Evolutionary conservation across 2,888 invertebrate genomes (phyloP).

Genomic region (Hesperia comma): DNA sequence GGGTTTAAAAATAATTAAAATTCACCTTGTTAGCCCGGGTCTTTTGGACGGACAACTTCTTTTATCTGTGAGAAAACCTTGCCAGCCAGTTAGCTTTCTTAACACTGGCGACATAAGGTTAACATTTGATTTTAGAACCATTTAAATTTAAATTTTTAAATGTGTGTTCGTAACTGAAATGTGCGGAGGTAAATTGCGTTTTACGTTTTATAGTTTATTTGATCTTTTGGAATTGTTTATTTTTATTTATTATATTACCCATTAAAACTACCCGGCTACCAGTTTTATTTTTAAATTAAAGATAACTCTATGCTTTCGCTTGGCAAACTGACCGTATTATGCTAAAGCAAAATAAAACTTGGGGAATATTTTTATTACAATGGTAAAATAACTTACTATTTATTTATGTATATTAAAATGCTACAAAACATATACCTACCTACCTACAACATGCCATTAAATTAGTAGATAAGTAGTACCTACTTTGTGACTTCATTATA

Average conservation of each 20-base stretch:
- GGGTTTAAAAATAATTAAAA: slow-evolving; percentile 79
- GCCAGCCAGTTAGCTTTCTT: neutral
- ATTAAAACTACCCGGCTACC: slow-evolving; percentile 24
- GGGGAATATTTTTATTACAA: too few relatives aligned
- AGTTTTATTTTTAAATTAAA: slow-evolving; percentile 15
- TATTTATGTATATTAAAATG: too few relatives aligned
- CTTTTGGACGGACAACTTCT: slow-evolving; percentile 39
- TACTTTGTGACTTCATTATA: too few relatives aligned
- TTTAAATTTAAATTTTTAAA: neutral
- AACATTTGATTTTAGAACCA: neutral
- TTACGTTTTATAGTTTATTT: slow-evolving; percentile 76
- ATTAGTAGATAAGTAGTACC: too few relatives aligned
- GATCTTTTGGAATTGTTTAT: slow-evolving; percentile 52
- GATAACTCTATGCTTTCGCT: slow-evolving; percentile 11
- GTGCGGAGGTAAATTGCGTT: slow-evolving; percentile 67
- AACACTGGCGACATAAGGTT: neutral
- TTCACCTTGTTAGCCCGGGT: slow-evolving; percentile 73
- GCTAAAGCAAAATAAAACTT: too few relatives aligned
- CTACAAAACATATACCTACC: too few relatives aligned
- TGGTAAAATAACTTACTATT: neutral
- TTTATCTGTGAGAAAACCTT: slow-evolving; percentile 9
- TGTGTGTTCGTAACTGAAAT: slow-evolving; percentile 46
- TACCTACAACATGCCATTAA: too few relatives aligned
- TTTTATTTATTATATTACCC: slow-evolving; percentile 29
- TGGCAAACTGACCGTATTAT: neutral